Base-by-base conservation (phyloP, 2,113 vertebrate species). In the Ifrita kowaldi region DNA sequence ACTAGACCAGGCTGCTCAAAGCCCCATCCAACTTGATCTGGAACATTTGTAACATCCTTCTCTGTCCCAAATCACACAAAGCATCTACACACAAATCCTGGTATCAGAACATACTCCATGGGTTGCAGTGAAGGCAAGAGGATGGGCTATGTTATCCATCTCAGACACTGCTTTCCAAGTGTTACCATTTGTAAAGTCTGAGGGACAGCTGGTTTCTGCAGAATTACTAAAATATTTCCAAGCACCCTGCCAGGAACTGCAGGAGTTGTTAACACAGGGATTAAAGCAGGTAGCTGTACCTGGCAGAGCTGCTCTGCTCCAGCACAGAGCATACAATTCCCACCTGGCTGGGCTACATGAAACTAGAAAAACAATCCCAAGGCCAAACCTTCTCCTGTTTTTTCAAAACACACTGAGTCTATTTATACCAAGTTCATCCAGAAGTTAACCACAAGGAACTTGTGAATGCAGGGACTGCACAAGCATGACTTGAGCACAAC, bases 261-360 rank as follows among this genome's bases (percentile, higher is more conserved):
- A 87, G 92, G 91, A 83, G 68, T 13, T 80, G 47, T 69, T 90
- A 90, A 80, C 21, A 35, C 11, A 16, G 13, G 19, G 33, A 93
- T 81, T 70, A 94, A 78, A 79, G 59, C 77, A 91, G 92, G 93
- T 93, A 92, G 68, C 60, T 1, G 3, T 84, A 89, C 84, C 93
- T 94, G 62, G 78, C 87, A 96, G 44, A 32, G 47, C 78, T 52
- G 33, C 52, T 89, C 22, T 55, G 60, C 77, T 89, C 52, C 18
- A 81, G 42, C 80, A 73, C 8, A 21, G 59, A 65, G 50, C 60
- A 47, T 1, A 0, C 6, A 1, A 68, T 49, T 84, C 78, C 70
- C 87, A 76, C 78, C 81, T 79, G 57, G 19, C 65, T 41, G 6
- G 32, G 0, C n/a, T n/a, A 39, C 7, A 4, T 1, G 4, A 82